Base-by-base conservation (phyloP, 1,140 invertebrate species). In the Zaprionus tsacasi region DNA sequence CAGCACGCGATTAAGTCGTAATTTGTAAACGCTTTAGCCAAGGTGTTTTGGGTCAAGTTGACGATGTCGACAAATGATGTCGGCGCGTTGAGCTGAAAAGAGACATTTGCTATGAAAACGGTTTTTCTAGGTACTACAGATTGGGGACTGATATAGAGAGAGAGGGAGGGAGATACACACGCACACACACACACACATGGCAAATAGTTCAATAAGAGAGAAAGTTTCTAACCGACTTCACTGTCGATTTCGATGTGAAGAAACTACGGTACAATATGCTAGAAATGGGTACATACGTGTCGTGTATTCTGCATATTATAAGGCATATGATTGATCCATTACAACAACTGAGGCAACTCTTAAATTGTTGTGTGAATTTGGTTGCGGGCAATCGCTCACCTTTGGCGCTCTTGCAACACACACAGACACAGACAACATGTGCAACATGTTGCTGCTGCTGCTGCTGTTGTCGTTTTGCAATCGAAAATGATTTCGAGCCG, bases 11-110 rank as follows among this genome's bases (percentile, higher is more conserved):
- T 83, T 83, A 83, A 83, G 81, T 72, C 80, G 81, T 85, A 79
- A 83, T 82, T 83, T 85, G 81, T 85, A 82, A 82, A 82, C 60
- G 70, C 67, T 79, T 83, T 82, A 78, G 78, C 72, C 82, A 77
- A 83, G 81, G 80, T 85, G 81, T 78, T 83, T 83, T 80, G 81
- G 81, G 81, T 85, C 81, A 85, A 83, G 81, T 83, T 79, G 81
- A 71, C 63, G 77, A 72, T 50, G 65, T 63, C 60, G 67, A 43
- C 52, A 21, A 48, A 48, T 48, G 63, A 21, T 57, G 70, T 65
- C 64, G 45, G 56, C 59, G 50, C 72, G 57, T 11, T 40, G 13
- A 27, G 33, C 21, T 21, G n/a, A 56, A 56, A 57, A 57, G 35
- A 66, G 56, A 43, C 63, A 43, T 38, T 38, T 35, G 57, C 40